Conservation (phyloP, 2,113 vertebrate species). For the Eubucco bourcierii region DNA sequence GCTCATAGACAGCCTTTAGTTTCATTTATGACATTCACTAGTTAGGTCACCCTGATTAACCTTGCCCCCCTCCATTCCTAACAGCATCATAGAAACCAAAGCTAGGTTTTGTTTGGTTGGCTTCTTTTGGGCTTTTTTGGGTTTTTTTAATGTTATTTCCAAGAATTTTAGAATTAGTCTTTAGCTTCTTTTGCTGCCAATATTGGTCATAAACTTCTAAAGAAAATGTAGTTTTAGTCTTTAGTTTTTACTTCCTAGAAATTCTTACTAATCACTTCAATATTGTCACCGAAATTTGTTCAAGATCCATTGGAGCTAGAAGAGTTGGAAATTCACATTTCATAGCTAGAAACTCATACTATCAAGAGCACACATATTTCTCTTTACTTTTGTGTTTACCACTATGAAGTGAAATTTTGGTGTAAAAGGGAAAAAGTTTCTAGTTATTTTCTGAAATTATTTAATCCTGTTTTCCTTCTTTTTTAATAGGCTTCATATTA, state of each 20-base stretch:
- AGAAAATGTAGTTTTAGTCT: background rate
- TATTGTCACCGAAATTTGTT: background rate
- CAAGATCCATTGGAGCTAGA: background rate
- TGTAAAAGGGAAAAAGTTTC: background rate
- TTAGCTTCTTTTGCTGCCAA: background rate
- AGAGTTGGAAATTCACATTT: background rate
- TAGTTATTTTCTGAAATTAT: background rate
- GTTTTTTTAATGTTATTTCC: background rate
- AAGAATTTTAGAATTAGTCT: background rate
- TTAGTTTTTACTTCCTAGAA: background rate
- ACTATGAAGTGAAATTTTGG: background rate
- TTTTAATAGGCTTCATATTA: background rate
- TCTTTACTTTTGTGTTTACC: background rate
- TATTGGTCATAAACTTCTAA: background rate
- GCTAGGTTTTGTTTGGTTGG: rapidly evolving
- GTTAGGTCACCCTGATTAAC: background rate
- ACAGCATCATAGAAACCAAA: background rate
- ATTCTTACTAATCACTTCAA: background rate
- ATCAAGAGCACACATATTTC: background rate
- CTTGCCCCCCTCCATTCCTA: background rate
- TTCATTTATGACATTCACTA: background rate
- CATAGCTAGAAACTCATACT: background rate
- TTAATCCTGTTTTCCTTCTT: background rate
- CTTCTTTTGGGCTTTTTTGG: no score
- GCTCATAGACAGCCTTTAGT: background rate